Conservation (phyloP, 2,888 invertebrate species). For the Volucella bombylans region DNA sequence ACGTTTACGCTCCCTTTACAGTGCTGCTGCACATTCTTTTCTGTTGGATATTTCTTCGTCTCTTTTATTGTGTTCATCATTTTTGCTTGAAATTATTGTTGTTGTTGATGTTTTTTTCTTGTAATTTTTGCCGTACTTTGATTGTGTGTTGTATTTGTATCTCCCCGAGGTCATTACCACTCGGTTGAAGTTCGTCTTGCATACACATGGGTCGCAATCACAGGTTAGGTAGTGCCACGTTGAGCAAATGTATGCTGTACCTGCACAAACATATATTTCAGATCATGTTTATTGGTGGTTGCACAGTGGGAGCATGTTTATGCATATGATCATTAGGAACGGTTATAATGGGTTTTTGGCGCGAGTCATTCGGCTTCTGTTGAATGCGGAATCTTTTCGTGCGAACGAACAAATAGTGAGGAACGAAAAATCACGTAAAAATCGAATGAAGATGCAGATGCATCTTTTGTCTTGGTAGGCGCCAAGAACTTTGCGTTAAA, state of each 20-base stretch:
- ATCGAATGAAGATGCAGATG: neutral
- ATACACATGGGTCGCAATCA: constrained; percentile 29
- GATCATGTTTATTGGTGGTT: neutral
- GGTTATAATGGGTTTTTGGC: constrained; percentile 55
- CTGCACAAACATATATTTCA: neutral
- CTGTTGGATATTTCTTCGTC: constrained; percentile 23
- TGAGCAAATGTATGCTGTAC: constrained; percentile 34
- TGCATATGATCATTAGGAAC: constrained; percentile 50
- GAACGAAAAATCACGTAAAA: neutral
- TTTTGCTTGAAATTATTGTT: constrained; percentile 45
- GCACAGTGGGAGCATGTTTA: neutral
- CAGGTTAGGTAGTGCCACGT: constrained; percentile 11
- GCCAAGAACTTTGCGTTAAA: neutral
- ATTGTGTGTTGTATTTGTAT: constrained; percentile 46
- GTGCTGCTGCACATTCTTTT: constrained; percentile 7
- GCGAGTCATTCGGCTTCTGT: constrained; percentile 38
- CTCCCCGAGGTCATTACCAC: constrained; percentile 71
- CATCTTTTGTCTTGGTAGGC: too few relatives aligned
- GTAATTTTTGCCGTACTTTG: neutral
- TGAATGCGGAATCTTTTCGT: neutral
- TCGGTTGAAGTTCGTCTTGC: constrained; percentile 48
- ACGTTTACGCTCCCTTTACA: constrained; percentile 58
- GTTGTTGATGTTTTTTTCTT: neutral
- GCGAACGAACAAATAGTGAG: neutral
- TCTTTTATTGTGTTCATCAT: constrained; percentile 33